Percentiles rank a stretch among this genome's conserved stretches.
These are phyloP conservation scores for Tenthredo livida DNA, from an alignment of 2,888 invertebrate species.

Conservation along the genomic window DNA sequence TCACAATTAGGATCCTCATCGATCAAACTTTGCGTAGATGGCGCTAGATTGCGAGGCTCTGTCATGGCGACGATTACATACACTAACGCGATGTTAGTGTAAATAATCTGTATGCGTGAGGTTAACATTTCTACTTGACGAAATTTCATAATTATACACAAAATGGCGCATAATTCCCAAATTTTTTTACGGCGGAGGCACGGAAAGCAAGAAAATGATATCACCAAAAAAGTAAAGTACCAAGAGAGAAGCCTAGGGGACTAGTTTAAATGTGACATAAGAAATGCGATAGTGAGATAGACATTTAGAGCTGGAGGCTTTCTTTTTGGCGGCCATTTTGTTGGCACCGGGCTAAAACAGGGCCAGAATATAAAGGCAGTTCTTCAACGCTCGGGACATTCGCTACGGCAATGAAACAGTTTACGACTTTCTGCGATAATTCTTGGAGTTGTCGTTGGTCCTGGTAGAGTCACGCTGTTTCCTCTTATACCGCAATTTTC, in stretches of 20 bases:
- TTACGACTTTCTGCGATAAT: constrained; percentile 43
- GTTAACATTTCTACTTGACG: no score
- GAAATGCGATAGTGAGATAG: neutral
- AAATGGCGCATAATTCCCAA: neutral
- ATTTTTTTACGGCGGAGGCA: neutral
- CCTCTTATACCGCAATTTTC: neutral
- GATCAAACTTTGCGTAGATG: no score
- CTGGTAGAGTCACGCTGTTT: constrained; percentile 1
- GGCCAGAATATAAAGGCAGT: constrained; percentile 13
- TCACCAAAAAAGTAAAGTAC: neutral
- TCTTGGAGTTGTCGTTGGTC: constrained; percentile 30
- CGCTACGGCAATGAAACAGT: constrained; percentile 36
- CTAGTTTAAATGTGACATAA: neutral
- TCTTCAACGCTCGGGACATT: constrained; percentile 16
- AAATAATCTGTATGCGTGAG: no score
- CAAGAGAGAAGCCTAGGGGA: neutral
- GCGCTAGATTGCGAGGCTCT: no score
- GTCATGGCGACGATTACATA: no score
- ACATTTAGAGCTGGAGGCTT: neutral
- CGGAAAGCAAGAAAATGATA: neutral
- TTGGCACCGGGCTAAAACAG: neutral
- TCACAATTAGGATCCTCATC: no score
- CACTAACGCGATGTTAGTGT: no score
- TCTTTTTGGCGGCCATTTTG: constrained; percentile 8
- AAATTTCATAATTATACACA: neutral